Base-by-base conservation (phyloP, 2,113 vertebrate genomes). In the Melanostigma gelatinosum region DNA sequence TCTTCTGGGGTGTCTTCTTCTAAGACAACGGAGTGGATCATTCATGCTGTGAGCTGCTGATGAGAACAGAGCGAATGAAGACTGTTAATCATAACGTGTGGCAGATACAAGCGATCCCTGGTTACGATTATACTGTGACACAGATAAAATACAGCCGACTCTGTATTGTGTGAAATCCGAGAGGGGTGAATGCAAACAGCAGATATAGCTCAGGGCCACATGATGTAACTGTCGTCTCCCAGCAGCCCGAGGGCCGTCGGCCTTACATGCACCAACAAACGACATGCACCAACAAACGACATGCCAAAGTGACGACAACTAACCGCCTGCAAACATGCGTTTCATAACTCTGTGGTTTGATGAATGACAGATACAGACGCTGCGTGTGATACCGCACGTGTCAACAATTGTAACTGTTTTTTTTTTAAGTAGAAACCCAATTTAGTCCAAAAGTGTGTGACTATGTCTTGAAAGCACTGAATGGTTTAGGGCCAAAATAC, bases 261-360 rank as follows among this genome's bases (percentile, higher is more conserved):
- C 18, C n/a, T 44, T 20, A 62, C 46, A 72, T 32, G 42, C 3
- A 46, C 3, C 9, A 50, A 67, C 18, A 24, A 27, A 8, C 38
- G 2, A 67, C 18, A 74, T 38, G 24, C 4, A 46, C 3, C 9
- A 50, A 67, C 18, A 24, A 27, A 8, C 38, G 2, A 67, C 18
- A 74, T 38, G 24, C 4, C 12, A 67, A 52, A 69, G 42, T 42
- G 22, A 68, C 16, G n/a, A 32, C 10, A 48, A 34, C 72, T 38
- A 66, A 29, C n/a, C n/a, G 11, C n/a, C n/a, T 32, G 42, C 34
- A 60, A 46, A 18, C 27, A 46, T 12, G 61, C 16, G 6, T 8
- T 63, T 63, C 18, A 60, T 32, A n/a, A 73, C 66, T 57, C 22
- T 16, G 44, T 44, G 42, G 38, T 55, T 34, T 60, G 52, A 84